A percentile compares a stretch with the other conserved stretches of the same genome.
Conservation (phyloP, 2,797 vertebrate species). For the Etheostoma perlongum region DNA sequence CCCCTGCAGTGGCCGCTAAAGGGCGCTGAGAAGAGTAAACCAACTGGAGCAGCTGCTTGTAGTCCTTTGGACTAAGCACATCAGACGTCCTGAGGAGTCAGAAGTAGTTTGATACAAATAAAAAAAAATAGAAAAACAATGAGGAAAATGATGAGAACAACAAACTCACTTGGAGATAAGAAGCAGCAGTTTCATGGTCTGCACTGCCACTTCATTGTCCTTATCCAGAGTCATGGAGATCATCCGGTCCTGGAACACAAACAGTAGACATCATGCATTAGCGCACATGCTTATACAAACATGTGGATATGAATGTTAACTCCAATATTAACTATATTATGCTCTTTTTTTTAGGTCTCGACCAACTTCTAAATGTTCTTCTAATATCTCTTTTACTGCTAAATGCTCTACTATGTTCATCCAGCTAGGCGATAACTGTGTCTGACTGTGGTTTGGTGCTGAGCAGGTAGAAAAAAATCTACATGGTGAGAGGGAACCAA, state of each 20-base stretch:
- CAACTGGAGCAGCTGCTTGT: slow-evolving; percentile 88
- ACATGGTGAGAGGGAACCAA: too few species aligned
- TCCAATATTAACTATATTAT: too few species aligned
- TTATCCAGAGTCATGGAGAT: slow-evolving; percentile 95
- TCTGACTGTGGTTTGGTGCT: not conserved
- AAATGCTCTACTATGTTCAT: not conserved
- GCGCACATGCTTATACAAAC: not conserved
- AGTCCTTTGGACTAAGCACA: slow-evolving; percentile 85
- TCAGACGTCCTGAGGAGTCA: slow-evolving; percentile 84
- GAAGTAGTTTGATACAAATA: not conserved
- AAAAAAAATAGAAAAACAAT: not conserved
- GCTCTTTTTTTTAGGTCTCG: not conserved
- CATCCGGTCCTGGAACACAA: slow-evolving; percentile 88
- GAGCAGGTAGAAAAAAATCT: too few species aligned
- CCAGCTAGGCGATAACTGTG: not conserved
- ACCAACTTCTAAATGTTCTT: not conserved
- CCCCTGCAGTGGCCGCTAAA: slow-evolving; percentile 89
- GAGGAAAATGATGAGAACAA: slow-evolving; percentile 5
- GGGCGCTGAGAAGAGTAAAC: slow-evolving; percentile 93
- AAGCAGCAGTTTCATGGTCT: slow-evolving; percentile 92
- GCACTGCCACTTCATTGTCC: slow-evolving; percentile 93
- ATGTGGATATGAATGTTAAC: not conserved
- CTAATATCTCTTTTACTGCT: not conserved
- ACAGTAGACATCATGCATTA: slow-evolving; percentile 27
- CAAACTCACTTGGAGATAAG: slow-evolving; percentile 89